A percentile compares a stretch with the other conserved stretches of the same genome.
phyloP scores from a whole-genome alignment of 2,113 vertebrate genomes.

The Epinephelus cyanopodus region DNA sequence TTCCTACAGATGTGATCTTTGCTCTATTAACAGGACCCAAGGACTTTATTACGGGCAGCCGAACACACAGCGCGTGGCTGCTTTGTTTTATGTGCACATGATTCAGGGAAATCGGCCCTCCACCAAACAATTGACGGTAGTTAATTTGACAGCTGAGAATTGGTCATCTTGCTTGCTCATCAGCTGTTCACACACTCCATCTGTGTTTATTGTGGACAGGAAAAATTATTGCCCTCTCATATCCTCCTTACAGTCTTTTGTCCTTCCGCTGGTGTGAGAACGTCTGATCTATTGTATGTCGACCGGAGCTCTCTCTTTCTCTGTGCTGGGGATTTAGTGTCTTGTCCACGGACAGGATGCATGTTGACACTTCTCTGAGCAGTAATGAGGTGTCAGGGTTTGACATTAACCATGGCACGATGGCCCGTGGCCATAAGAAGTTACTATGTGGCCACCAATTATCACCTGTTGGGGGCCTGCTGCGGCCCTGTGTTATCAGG shows the following conservation, averaged over 20 bases:
- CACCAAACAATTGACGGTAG: conserved; percentile 52
- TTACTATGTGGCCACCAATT: too few species aligned
- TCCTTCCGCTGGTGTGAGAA: conserved; percentile 28
- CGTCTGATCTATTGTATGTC: conserved; percentile 2
- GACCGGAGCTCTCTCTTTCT: neutral
- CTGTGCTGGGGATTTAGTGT: neutral
- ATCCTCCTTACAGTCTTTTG: conserved; percentile 52
- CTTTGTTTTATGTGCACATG: conserved; percentile 54
- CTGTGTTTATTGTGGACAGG: conserved; percentile 48
- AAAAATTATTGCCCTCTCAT: conserved; percentile 54
- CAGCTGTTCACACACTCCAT: conserved; percentile 45
- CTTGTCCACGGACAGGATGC: conserved; percentile 8
- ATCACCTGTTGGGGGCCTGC: too few species aligned
- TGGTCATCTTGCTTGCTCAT: conserved; percentile 62
- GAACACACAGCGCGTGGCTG: conserved; percentile 15
- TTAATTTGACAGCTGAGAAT: conserved; percentile 61
- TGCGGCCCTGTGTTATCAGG: too few species aligned
- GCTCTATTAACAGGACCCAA: conserved; percentile 27
- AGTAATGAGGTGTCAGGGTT: neutral
- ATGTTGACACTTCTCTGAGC: neutral
- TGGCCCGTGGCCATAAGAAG: too few species aligned
- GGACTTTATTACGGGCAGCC: conserved; percentile 10
- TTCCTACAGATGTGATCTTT: conserved; percentile 34
- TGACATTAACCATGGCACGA: too few species aligned
- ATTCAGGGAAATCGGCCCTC: conserved; percentile 30